Conservation (phyloP, 2,797 vertebrate genomes). For the Acomys russatus region DNA sequence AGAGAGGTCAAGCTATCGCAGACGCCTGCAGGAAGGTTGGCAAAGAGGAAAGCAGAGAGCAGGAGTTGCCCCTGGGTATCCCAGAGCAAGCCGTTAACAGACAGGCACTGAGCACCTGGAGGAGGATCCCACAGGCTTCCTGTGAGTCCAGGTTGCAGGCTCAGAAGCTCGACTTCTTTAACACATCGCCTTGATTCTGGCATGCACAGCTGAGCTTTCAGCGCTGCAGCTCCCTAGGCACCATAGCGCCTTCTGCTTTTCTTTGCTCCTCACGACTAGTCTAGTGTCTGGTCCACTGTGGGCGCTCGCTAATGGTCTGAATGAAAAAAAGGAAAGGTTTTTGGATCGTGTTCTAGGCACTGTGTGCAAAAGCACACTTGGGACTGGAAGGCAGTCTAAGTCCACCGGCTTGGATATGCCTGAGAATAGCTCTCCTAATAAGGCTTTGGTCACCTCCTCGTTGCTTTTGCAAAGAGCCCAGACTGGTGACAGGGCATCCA, state of each 20-base stretch:
- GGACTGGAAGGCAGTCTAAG: background rate
- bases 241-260: background rate
- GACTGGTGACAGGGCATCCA: background rate
- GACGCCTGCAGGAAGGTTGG: background rate
- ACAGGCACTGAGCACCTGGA: background rate
- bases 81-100: background rate
- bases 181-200: background rate
- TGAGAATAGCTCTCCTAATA: background rate
- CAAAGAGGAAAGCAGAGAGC: background rate
- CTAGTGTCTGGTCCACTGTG: background rate
- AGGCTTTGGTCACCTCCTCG: background rate
- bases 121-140: background rate
- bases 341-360: background rate
- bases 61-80: background rate
- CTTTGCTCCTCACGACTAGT: background rate
- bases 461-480: background rate
- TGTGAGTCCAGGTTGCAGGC: background rate
- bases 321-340: background rate
- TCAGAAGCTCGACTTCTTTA: background rate
- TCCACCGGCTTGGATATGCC: background rate
- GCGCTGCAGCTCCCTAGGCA: background rate
- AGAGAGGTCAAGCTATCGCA: background rate
- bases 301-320: background rate
- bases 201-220: background rate
- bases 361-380: background rate